Evolutionary conservation across 2,113 vertebrate species (phyloP), one percentile per base, ranked within the genome.

Genomic region (Nycticryphes semicollaris): DNA sequence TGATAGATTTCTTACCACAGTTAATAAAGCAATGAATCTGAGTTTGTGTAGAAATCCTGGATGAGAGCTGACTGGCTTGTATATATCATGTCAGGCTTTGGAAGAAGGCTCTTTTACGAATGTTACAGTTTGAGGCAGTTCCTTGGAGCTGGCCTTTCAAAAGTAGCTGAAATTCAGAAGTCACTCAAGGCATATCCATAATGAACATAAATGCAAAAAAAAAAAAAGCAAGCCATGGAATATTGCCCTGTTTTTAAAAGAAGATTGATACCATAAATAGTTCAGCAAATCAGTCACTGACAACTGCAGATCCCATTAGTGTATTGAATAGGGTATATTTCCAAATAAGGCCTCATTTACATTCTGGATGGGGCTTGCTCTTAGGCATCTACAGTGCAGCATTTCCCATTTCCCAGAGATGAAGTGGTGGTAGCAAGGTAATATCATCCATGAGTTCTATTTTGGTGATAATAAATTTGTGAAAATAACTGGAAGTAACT

Each of bases 401-500:
- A 45, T 93, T 95, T 89, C 47, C 62, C 31, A 59, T 69, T 91
- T 72, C 73, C 45, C 76, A 57, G 80, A 72, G 57, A 22, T 4
- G 1, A 66, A 93, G 24, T 66, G 31, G 10, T 95, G 53, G 50
- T 67, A 77, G 87, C 70, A 87, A 76, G 28, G 19, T 66, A 77
- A 16, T 87, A 24, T 16, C 25, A 81, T 77, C 47, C 9, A 1
- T 33, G 51, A 63, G 28, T 84, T 92, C 77, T 72, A 24, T 59
- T 84, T 84, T 93, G 51, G 81, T 94, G 57, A 68, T 87, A 75
- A 75, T 62, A 89, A 93, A 88, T 60, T 87, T 72, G 37, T 80
- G 77, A 81, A 92, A 92, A 57, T 84, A 90, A 35, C 31, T 94
- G 50, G 64, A 89, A 84, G n/a, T 84, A 93, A 62, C 48, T 66